Evolutionary conservation across 2,113 vertebrate species (phyloP).

Genomic region (Rafetus swinhoei): DNA sequence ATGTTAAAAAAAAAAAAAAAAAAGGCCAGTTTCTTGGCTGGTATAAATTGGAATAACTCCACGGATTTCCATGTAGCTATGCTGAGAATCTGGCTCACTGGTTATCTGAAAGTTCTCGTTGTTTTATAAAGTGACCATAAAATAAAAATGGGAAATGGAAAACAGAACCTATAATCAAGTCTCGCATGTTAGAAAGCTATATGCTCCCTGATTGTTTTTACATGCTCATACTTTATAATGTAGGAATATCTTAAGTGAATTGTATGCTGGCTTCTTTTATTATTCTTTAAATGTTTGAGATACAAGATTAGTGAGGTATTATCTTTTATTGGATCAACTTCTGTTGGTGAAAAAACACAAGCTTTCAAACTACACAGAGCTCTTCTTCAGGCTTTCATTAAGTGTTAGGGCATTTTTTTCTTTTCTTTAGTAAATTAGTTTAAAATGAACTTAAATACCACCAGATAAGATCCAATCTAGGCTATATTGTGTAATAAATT

Average conservation of each 20-base stretch:
- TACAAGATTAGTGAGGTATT: neutral
- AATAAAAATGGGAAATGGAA: conserved; percentile 62
- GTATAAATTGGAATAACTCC: neutral
- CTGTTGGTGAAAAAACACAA: neutral
- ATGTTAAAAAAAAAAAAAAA: neutral
- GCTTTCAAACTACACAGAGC: neutral
- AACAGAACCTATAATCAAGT: conserved; percentile 37
- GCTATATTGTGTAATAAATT: neutral
- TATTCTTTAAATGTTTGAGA: accelerated
- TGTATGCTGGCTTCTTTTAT: neutral
- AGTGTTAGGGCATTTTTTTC: neutral
- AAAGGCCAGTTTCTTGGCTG: neutral
- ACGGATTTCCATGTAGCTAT: neutral
- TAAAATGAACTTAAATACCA: neutral
- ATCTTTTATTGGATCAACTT: neutral
- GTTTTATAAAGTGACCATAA: neutral
- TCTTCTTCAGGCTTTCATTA: neutral
- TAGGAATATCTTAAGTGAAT: neutral
- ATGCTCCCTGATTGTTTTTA: neutral
- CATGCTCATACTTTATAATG: accelerated
- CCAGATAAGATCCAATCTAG: neutral
- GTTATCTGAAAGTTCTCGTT: neutral
- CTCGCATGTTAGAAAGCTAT: neutral
- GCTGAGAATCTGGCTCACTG: neutral
- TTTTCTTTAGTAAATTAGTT: neutral